phyloP scores from a whole-genome alignment of 2,888 invertebrate genomes.

The Crocallis elinguaria region DNA sequence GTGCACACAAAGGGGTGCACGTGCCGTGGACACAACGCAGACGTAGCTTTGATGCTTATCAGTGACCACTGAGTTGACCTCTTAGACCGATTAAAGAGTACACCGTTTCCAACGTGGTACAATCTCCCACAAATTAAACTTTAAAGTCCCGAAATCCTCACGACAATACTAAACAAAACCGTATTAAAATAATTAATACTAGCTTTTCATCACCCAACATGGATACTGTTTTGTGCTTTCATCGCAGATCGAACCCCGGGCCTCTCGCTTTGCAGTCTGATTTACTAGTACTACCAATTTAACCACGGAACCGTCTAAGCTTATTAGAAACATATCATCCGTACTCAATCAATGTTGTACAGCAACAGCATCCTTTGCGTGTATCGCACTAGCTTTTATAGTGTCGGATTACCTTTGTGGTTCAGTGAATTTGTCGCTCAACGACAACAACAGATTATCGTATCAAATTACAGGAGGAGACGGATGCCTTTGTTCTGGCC shows the following conservation, averaged over 20 bases:
- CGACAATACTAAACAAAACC: too few relatives aligned
- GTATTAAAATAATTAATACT: too few relatives aligned
- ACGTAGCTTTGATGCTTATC: not conserved
- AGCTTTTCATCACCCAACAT: too few relatives aligned
- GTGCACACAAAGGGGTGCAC: slow-evolving; percentile 18
- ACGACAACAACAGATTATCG: slow-evolving; percentile 9
- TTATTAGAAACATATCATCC: not conserved
- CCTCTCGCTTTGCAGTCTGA: too few relatives aligned
- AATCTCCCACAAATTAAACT: too few relatives aligned
- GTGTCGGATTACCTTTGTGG: slow-evolving; percentile 23
- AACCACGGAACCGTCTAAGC: too few relatives aligned
- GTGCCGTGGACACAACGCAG: slow-evolving; percentile 16
- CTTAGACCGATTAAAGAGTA: not conserved
- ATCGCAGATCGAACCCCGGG: too few relatives aligned
- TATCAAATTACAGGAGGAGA: slow-evolving; percentile 4
- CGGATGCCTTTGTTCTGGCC: not conserved
- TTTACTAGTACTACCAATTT: too few relatives aligned
- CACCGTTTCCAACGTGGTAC: too few relatives aligned
- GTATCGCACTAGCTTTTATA: slow-evolving; percentile 33
- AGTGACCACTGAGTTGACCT: not conserved
- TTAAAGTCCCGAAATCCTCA: too few relatives aligned
- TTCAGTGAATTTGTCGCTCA: slow-evolving; percentile 17
- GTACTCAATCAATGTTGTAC: not conserved
- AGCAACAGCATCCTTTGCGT: slow-evolving; percentile 6
- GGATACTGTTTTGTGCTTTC: too few relatives aligned